A percentile compares a stretch with the other conserved stretches of the same genome.
These are phyloP conservation scores for Mactromeris polynyma DNA, from an alignment of 2,888 invertebrate species.

Conservation along the genomic window DNA sequence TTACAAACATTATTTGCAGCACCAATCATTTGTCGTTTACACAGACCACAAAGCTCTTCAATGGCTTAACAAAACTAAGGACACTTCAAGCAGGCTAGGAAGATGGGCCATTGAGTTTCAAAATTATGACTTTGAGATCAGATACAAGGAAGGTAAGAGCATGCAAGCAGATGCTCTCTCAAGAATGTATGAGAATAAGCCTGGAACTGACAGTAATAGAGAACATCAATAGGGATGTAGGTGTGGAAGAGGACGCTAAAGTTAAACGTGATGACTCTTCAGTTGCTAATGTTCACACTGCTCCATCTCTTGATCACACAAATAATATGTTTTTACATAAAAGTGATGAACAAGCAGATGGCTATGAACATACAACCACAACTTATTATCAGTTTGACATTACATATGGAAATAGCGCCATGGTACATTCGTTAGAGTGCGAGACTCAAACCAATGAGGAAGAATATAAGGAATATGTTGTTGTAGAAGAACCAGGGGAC, in stretches of 20 bases:
- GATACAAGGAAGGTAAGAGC: slow-evolving; percentile 29
- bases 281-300: neutral
- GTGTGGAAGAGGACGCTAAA: neutral
- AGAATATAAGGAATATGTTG: too few species aligned
- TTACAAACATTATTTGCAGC: slow-evolving; percentile 45
- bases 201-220: too few species aligned
- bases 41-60: slow-evolving; percentile 44
- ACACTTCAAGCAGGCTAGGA: slow-evolving; percentile 50
- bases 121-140: too few species aligned
- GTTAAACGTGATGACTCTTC: neutral
- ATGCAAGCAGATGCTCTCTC: slow-evolving; percentile 41
- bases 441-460: too few species aligned
- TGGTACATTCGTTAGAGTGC: too few species aligned
- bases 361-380: neutral
- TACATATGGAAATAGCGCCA: too few species aligned
- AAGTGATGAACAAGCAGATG: neutral
- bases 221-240: neutral
- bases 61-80: slow-evolving; percentile 46
- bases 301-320: neutral
- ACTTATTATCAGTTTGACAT: too few species aligned
- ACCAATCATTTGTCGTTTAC: slow-evolving; percentile 32
- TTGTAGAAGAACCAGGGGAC: too few species aligned
- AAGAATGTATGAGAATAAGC: neutral
- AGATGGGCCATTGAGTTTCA: slow-evolving; percentile 61
- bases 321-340: neutral